Evolutionary conservation across 2,113 vertebrate species (phyloP), one percentile per base, ranked within the genome.

Genomic region (Bujurquina vittata): DNA sequence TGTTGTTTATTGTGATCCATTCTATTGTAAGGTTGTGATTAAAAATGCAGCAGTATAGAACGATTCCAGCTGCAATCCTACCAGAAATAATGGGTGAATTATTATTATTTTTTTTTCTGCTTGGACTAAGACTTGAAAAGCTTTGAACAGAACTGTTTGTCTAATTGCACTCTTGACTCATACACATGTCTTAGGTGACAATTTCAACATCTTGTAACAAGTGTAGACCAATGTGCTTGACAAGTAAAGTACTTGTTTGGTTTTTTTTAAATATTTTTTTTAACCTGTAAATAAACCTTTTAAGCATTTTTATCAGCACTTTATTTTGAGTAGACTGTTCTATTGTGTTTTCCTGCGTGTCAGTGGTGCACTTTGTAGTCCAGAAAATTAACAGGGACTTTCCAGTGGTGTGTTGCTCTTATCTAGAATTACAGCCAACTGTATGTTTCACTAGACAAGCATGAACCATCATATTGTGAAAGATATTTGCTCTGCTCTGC

Each of bases 261-360:
- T n/a, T 12, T 9, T 1, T 57, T 73, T 77, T 84, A n/a, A 65
- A 60, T 59, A 29, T 49, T 60, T 77, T 60, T 40, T 40, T 40
- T 79, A 78, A 77, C n/a, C 22, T 96, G 93, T 94, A 94, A 95
- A 96, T 96, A 95, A 95, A 96, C 40, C 26, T 95, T 95, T 95
- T 89, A 93, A 91, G 5, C 86, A n/a, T 89, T 85, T 85, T 88
- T 52, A 43, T 17, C n/a, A 15, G 69, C 4, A 17, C 61, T 58
- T 23, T 43, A 59, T 22, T 3, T 54, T 1, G 1, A 31, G 43
- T 12, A 5, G 37, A 31, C 10, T 46, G 10, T 18, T 3, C 20
- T 5, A 11, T 29, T 76, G 10, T 75, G 54, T 23, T 2, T 60
- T 46, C 15, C 5, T 49, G 43, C 29, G 40, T 69, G 4, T 49